Evolutionary conservation across 2,888 invertebrate species (phyloP), one percentile per base, ranked within the genome.

Genomic region (Tipula confusa): DNA sequence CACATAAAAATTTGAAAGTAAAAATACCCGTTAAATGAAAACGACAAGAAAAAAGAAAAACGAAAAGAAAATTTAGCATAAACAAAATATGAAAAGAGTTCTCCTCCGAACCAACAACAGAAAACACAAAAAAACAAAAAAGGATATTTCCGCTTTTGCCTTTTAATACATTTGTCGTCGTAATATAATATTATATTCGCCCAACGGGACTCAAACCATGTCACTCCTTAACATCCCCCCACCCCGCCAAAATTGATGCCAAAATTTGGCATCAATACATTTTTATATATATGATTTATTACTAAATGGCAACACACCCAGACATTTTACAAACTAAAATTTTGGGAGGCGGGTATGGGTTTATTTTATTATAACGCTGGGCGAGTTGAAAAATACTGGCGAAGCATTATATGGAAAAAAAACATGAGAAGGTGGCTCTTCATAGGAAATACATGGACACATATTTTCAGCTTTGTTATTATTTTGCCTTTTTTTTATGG

Each of bases 241-340:
- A 24, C 24, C 64, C 24, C 9, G 64, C 24, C 2, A 7, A 24
- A n/a, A n/a, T n/a, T n/a, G n/a, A n/a, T n/a, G n/a, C 18, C 64
- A 64, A 11, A 64, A 64, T 43, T 64, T 11, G 64, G 64, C 24
- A 64, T 64, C 64, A 64, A 64, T 64, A 64, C 64, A 64, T 64
- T 64, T 24, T 64, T 64, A 64, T 64, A n/a, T n/a, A 15, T 43
- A 43, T 64, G 64, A 64, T 64, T 64, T 64, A 64, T 64, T 64
- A 13, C 64, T 64, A 2, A 64, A 64, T 64, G 64, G 64, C 13
- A 64, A 64, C 64, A 64, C 64, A 64, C 64, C 64, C 64, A 64
- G 24, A 64, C 64, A 64, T 64, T 64, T 24, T 24, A 0, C 2
- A 24, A 15, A 3, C 7, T 1, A n/a, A n/a, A 2, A 24, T 64